Conservation (phyloP, 2,797 vertebrate genomes). For the Pygocentrus nattereri region DNA sequence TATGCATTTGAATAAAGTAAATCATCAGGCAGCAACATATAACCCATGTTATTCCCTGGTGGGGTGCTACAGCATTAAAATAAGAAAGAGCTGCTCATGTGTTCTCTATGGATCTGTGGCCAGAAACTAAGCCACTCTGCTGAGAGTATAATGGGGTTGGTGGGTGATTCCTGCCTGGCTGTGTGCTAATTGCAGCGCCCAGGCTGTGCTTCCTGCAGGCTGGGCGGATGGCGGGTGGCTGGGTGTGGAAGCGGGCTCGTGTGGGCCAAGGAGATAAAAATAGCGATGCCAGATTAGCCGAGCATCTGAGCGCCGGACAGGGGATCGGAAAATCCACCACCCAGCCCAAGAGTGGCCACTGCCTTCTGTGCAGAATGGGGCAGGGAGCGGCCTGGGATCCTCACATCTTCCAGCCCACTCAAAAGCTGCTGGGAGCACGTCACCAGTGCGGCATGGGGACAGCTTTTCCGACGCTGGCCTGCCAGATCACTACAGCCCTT, state of each 20-base stretch:
- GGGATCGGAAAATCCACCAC: slow-evolving; percentile 81
- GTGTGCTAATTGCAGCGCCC: slow-evolving; percentile 79
- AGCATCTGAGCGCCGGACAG: slow-evolving; percentile 82
- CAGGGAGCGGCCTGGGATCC: slow-evolving; percentile 76
- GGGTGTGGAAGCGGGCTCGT: slow-evolving; percentile 72
- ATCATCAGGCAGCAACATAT: not conserved
- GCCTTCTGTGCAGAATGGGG: slow-evolving; percentile 57
- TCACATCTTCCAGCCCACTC: slow-evolving; percentile 71
- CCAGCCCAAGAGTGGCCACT: slow-evolving; percentile 68
- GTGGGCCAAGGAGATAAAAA: slow-evolving; percentile 77
- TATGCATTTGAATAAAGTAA: not conserved
- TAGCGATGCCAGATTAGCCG: slow-evolving; percentile 80
- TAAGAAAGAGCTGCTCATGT: not conserved
- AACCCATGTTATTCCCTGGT: not conserved
- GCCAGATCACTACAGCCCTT: slow-evolving; percentile 44
- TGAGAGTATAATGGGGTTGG: slow-evolving; percentile 76
- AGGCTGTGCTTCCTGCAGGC: slow-evolving; percentile 66
- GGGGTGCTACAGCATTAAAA: not conserved
- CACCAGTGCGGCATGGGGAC: slow-evolving; percentile 60
- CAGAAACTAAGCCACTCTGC: slow-evolving; percentile 53
- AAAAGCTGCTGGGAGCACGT: slow-evolving; percentile 60
- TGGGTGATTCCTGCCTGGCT: slow-evolving; percentile 82
- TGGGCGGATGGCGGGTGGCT: slow-evolving; percentile 68
- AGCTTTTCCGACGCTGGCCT: slow-evolving; percentile 41
- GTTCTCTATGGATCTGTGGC: slow-evolving; percentile 12